These are phyloP conservation scores for Nibea albiflora DNA, from an alignment of 2,113 vertebrate species.

Conservation along the genomic window DNA sequence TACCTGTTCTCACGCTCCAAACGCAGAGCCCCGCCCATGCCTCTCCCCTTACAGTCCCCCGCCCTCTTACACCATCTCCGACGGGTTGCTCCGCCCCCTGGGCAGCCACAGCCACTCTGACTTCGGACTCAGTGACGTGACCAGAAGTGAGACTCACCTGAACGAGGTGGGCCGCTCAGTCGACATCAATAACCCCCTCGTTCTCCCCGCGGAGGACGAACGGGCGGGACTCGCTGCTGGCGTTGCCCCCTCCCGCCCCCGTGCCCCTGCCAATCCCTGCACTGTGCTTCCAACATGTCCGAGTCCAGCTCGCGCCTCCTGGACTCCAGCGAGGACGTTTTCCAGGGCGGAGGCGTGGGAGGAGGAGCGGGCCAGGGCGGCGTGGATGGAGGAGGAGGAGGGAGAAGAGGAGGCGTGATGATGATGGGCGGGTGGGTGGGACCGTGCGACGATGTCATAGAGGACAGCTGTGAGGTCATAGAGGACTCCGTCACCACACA, in stretches of 20 bases:
- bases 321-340: conserved; percentile 94
- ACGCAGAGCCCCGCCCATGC: conserved; percentile 85
- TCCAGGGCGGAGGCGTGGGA: conserved; percentile 89
- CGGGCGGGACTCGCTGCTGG: conserved; percentile 88
- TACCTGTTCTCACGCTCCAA: conserved; percentile 94
- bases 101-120: conserved; percentile 91
- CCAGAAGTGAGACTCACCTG: conserved; percentile 92
- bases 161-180: conserved; percentile 87
- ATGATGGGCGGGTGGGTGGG: conserved; percentile 87
- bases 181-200: conserved; percentile 53
- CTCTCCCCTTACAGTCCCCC: conserved; percentile 80
- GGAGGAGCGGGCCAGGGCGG: conserved; percentile 31
- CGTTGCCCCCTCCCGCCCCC: conserved; percentile 81
- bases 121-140: conserved; percentile 88
- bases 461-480: conserved; percentile 91
- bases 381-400: conserved; percentile 26
- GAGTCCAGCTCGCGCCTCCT: conserved; percentile 95
- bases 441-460: conserved; percentile 90
- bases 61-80: conserved; percentile 92
- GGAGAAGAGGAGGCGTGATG: conserved; percentile 42
- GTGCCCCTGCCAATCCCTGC: conserved; percentile 92
- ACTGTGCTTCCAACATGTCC: conserved; percentile 95
- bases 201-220: conserved; percentile 78
- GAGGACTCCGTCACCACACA: conserved; percentile 95
- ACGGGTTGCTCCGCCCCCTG: conserved; percentile 90